These are phyloP conservation scores for Agriotes lineatus DNA, from an alignment of 2,888 invertebrate species.

Conservation along the genomic window DNA sequence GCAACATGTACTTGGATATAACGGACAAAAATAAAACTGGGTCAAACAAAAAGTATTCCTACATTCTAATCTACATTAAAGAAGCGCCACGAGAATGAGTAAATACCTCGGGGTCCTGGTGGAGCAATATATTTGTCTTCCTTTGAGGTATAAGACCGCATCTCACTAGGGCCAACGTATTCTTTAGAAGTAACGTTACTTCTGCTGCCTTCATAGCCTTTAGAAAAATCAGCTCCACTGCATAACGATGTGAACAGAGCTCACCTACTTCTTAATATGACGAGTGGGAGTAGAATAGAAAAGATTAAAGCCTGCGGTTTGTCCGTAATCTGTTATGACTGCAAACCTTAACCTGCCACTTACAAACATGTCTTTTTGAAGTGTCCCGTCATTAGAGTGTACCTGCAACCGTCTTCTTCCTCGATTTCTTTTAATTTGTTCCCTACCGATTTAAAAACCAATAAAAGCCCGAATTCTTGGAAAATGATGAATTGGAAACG, in stretches of 20 bases:
- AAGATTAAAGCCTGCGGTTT: slow-evolving; percentile 4
- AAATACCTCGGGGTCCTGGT: slow-evolving; percentile 20
- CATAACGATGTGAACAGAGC: slow-evolving; percentile 5
- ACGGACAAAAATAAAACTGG: background rate
- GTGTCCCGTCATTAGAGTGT: background rate
- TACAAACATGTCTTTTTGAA: slow-evolving; percentile 13
- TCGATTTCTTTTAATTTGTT: background rate
- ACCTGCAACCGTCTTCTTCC: background rate
- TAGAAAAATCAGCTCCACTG: slow-evolving; percentile 2
- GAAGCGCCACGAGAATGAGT: slow-evolving; percentile 24
- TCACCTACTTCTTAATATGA: slow-evolving; percentile 17
- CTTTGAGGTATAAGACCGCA: slow-evolving; percentile 1
- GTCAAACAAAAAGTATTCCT: slow-evolving; percentile 1
- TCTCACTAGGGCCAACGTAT: background rate
- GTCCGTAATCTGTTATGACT: slow-evolving; percentile 23
- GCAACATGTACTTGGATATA: background rate
- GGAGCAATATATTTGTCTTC: slow-evolving; percentile 1
- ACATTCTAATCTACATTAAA: slow-evolving; percentile 17
- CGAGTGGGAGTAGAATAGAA: slow-evolving; percentile 11
- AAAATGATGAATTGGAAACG: slow-evolving; percentile 8
- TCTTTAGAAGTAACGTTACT: background rate
- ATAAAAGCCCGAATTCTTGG: slow-evolving; percentile 8
- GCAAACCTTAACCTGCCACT: slow-evolving; percentile 19
- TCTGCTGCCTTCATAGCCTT: background rate
- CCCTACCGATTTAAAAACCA: background rate